Conservation (phyloP, 2,888 invertebrate species). For the Empis stercorea region DNA sequence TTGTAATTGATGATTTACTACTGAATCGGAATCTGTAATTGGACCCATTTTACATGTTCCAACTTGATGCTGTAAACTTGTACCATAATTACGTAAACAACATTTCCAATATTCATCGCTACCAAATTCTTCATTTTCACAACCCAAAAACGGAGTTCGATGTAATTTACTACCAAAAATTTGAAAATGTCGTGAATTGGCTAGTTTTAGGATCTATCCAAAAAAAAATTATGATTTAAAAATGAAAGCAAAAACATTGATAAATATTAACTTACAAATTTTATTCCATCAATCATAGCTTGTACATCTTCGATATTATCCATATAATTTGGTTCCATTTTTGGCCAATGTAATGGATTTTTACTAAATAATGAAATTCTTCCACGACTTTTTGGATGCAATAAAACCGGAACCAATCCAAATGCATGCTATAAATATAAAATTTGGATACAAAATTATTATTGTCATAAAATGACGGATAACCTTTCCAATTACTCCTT, state of each 20-base stretch:
- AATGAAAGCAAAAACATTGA: background rate
- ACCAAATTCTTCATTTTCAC: constrained; percentile 45
- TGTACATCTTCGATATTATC: constrained; percentile 55
- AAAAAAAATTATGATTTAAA: constrained; percentile 9
- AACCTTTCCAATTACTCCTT: constrained; percentile 24
- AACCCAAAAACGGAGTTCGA: constrained; percentile 51
- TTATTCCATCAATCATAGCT: constrained; percentile 60
- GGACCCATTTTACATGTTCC: constrained; percentile 61
- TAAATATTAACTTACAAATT: constrained; percentile 42
- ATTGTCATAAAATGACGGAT: constrained; percentile 3
- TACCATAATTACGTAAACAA: constrained; percentile 53
- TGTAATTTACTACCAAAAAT: constrained; percentile 41
- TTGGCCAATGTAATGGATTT: constrained; percentile 63
- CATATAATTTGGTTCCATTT: constrained; percentile 73
- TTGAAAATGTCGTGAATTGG: constrained; percentile 41
- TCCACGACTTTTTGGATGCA: constrained; percentile 64
- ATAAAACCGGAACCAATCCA: constrained; percentile 57
- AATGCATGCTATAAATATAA: constrained; percentile 48
- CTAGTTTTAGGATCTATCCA: constrained; percentile 45
- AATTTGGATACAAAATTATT: background rate
- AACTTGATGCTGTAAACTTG: constrained; percentile 57
- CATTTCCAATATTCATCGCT: constrained; percentile 64
- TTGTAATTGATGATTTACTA: constrained; percentile 47
- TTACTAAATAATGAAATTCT: constrained; percentile 53
- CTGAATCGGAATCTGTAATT: constrained; percentile 40